These are phyloP conservation scores for Microcebus griseorufus DNA, from an alignment of 2,113 vertebrate genomes.

Conservation along the genomic window DNA sequence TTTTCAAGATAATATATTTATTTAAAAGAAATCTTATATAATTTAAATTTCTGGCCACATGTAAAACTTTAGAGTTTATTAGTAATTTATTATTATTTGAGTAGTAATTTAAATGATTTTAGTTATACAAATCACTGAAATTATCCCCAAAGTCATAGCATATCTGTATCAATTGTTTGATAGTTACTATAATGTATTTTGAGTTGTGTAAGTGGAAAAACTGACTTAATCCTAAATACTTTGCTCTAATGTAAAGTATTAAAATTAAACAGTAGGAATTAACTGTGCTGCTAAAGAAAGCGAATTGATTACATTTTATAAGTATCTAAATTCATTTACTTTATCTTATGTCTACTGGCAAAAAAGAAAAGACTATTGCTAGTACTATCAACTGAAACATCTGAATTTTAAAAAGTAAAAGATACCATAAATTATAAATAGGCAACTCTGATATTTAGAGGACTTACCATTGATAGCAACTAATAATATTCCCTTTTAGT, in stretches of 20 bases:
- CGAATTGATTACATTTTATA: conserved; percentile 44
- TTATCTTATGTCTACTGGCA: conserved; percentile 4
- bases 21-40: conserved; percentile 3
- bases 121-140: conserved; percentile 60
- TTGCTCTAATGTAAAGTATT: conserved; percentile 57
- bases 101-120: conserved; percentile 62
- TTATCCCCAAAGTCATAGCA: conserved; percentile 18
- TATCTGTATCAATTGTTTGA: conserved; percentile 58
- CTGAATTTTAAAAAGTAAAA: neutral
- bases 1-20: conserved; percentile 52
- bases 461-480: neutral
- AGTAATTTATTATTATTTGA: conserved; percentile 54
- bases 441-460: neutral
- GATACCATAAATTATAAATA: neutral
- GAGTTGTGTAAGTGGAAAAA: conserved; percentile 56
- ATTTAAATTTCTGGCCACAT: conserved; percentile 60
- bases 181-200: conserved; percentile 41
- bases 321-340: conserved; percentile 60
- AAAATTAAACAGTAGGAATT: conserved; percentile 64
- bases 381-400: neutral
- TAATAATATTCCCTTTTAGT: neutral
- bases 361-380: neutral
- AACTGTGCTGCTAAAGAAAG: conserved; percentile 47
- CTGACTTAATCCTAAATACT: conserved; percentile 63
- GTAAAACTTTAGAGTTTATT: conserved; percentile 60